Percentiles rank a stretch among this genome's conserved stretches.
Evolutionary conservation across 2,888 invertebrate genomes (phyloP).

Genomic region (Pediacus dermestoides): DNA sequence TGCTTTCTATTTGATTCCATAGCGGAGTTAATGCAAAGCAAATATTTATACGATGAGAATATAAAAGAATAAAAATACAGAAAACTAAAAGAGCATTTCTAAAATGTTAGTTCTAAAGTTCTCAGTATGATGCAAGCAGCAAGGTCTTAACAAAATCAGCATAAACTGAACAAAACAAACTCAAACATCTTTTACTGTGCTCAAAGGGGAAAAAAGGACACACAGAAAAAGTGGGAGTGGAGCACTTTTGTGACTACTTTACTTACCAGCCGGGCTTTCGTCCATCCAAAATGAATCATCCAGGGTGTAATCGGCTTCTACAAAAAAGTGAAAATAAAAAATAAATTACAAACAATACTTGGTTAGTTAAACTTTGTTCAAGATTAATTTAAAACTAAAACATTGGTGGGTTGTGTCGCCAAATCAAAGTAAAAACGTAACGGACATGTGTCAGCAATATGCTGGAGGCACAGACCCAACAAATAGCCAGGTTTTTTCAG

Average conservation of each 20-base stretch:
- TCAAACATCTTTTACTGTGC: constrained; percentile 4
- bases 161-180: constrained; percentile 8
- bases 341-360: no score
- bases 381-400: no score
- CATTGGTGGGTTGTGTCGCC: no score
- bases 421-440: neutral
- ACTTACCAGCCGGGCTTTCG: constrained; percentile 87
- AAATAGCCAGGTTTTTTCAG: no score
- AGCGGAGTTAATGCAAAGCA: constrained; percentile 3
- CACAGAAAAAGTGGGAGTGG: neutral
- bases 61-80: neutral
- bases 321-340: constrained; percentile 50
- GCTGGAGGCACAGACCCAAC: no score
- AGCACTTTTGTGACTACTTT: constrained; percentile 13
- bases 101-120: neutral
- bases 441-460: no score
- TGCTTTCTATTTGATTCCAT: no score
- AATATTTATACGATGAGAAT: constrained; percentile 2
- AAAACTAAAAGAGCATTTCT: constrained; percentile 6
- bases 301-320: constrained; percentile 89
- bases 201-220: constrained; percentile 7
- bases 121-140: neutral
- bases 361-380: no score
- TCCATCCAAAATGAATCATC: constrained; percentile 93
- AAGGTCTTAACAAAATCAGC: constrained; percentile 7